Percentiles rank a stretch among this genome's conserved stretches.
Conservation (phyloP, 2,797 vertebrate species). For the Steatocranus sp. region DNA sequence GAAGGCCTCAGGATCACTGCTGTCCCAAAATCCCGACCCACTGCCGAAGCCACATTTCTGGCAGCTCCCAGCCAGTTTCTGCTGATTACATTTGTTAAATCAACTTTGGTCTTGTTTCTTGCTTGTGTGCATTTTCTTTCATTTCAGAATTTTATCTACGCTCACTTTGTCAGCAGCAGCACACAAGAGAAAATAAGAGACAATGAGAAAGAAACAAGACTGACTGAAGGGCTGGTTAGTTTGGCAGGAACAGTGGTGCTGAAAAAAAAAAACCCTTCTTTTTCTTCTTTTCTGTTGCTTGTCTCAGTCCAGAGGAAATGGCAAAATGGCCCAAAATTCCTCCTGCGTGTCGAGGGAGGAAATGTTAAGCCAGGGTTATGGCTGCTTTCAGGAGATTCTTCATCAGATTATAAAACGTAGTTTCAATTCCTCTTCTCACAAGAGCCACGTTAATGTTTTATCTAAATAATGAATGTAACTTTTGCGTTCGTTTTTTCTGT, state of each 20-base stretch:
- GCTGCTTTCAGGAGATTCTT: neutral
- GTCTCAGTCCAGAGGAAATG: neutral
- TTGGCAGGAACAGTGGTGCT: neutral
- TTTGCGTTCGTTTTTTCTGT: neutral
- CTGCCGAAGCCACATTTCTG: fast-evolving
- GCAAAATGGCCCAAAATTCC: slow-evolving; percentile 5
- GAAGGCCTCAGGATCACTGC: neutral
- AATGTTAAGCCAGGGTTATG: neutral
- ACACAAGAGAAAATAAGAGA: neutral
- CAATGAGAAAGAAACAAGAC: neutral
- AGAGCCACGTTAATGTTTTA: slow-evolving; percentile 4
- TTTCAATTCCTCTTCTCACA: neutral
- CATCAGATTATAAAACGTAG: neutral
- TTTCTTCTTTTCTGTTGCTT: neutral
- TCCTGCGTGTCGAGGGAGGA: neutral
- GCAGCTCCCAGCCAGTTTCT: neutral
- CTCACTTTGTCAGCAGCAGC: neutral
- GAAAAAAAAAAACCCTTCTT: neutral
- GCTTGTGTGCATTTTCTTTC: neutral
- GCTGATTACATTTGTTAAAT: neutral
- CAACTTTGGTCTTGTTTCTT: neutral
- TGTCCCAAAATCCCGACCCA: neutral
- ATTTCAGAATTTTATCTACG: neutral
- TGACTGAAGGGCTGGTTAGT: neutral
- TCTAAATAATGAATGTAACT: neutral